Evolutionary conservation across 2,113 vertebrate species (phyloP).

Genomic region (Pterophyllum scalare): DNA sequence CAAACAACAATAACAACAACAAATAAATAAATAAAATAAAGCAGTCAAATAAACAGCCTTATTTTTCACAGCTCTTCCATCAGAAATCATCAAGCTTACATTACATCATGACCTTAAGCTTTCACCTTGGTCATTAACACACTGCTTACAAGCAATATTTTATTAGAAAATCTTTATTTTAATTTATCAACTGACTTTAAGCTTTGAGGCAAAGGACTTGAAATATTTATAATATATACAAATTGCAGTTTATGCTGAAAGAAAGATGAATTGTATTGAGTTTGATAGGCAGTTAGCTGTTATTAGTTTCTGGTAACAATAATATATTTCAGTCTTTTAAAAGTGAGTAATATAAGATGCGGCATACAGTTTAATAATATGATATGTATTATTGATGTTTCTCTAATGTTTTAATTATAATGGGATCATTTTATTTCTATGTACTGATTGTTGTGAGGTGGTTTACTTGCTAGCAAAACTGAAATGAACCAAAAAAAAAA

Average conservation of each 20-base stretch:
- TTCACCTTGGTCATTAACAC: not conserved
- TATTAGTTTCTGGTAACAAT: not conserved
- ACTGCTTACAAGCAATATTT: not conserved
- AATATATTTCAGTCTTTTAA: not conserved
- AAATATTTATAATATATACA: constrained; percentile 4
- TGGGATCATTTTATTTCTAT: not conserved
- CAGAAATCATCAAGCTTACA: constrained; percentile 46
- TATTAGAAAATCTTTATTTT: not conserved
- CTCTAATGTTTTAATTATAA: not conserved
- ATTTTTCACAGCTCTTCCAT: constrained; percentile 83
- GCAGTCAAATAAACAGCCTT: constrained; percentile 88
- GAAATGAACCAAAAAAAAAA: no score
- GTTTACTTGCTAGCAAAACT: not conserved
- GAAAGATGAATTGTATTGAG: not conserved
- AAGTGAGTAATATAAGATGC: not conserved
- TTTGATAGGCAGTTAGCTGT: not conserved
- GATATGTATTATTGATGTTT: not conserved
- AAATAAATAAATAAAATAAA: constrained; percentile 84
- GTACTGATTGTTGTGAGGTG: not conserved
- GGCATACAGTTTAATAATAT: not conserved
- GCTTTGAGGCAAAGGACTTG: not conserved
- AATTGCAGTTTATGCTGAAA: not conserved
- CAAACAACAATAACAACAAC: not conserved
- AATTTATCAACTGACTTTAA: not conserved
- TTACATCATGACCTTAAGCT: not conserved